phyloP scores from a whole-genome alignment of 2,888 invertebrate species.

The Dinocampus coccinellae region DNA sequence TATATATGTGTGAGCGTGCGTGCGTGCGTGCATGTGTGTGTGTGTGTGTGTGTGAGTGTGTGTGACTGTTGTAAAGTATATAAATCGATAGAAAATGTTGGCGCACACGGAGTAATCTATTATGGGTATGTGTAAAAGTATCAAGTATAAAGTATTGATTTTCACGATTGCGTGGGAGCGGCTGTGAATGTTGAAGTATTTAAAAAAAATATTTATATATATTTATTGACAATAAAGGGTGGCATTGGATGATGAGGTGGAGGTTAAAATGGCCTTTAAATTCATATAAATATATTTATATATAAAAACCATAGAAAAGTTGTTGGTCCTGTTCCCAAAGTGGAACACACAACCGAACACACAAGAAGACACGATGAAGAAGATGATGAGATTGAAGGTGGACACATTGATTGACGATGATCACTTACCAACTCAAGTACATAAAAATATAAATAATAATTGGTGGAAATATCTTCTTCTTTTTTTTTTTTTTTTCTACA shows the following conservation, averaged over 20 bases:
- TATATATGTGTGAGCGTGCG: not conserved
- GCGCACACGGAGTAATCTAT: constrained; percentile 6
- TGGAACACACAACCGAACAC: no score
- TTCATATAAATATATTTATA: not conserved
- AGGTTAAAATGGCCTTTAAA: not conserved
- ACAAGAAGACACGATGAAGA: not conserved
- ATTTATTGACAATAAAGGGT: constrained; percentile 6
- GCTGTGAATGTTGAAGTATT: not conserved
- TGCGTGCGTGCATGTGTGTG: not conserved
- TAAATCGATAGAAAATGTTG: constrained; percentile 7
- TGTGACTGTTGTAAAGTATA: not conserved
- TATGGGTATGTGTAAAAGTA: not conserved
- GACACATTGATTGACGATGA: constrained; percentile 31
- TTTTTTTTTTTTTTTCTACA: no score
- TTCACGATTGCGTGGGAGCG: constrained; percentile 27
- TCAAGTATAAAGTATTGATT: constrained; percentile 3
- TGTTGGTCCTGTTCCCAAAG: constrained; percentile 36
- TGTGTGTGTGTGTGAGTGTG: not conserved
- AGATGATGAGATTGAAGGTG: not conserved
- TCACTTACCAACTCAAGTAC: constrained; percentile 21
- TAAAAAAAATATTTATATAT: no score
- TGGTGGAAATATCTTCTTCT: not conserved
- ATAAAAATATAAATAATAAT: not conserved
- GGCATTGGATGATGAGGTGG: constrained; percentile 15
- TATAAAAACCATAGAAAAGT: constrained; percentile 32